Base-by-base conservation (phyloP, 2,888 invertebrate genomes). In the Rotaria magnacalcarata region DNA sequence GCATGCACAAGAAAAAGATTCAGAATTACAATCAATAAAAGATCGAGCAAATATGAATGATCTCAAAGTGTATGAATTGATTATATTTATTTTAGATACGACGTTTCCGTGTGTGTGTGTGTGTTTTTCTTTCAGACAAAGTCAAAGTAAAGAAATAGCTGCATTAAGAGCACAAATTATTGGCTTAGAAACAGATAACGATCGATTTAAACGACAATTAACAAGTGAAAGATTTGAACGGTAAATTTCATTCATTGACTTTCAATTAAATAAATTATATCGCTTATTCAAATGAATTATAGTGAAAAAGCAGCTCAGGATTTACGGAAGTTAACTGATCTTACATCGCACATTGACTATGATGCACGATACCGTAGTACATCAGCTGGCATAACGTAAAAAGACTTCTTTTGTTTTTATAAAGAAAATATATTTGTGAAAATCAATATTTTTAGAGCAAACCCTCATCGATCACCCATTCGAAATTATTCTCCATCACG, bases 161-260 rank as follows among this genome's bases (percentile, higher is more conserved):
- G 89, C 89, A 16, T 88, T 90, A 41, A 88, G 91, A 34, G 90
- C 90, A 7, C 88, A 89, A 43, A 89, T 90, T 87, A 90, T 90
- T 6, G 91, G 91, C 87, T 87, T 91, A 60, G 91, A 91, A 85
- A 89, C 90, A 19, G 91, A 91, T 85, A 88, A 90, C 7, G 91
- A 91, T 85, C 88, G 90, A 86, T 87, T 91, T 24, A 88, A 90
- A 27, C 86, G 91, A 84, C 90, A 90, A 87, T 88, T 91, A 34
- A 91, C 91, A 60, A 90, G 90, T 88, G 91, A 91, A 87, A 89
- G 90, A 87, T 91, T 90, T 89, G 91, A 91, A 88, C 89, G 89
- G 91, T 91, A 88, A 87, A 87, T n/a, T 1, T 84, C 7, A 27
- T 43, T n/a, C 3, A 11, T 43, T 19, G 8, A 5, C n/a, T 24